Base-by-base conservation (phyloP, 1,140 invertebrate genomes). In the Leguminivora glycinivorella region DNA sequence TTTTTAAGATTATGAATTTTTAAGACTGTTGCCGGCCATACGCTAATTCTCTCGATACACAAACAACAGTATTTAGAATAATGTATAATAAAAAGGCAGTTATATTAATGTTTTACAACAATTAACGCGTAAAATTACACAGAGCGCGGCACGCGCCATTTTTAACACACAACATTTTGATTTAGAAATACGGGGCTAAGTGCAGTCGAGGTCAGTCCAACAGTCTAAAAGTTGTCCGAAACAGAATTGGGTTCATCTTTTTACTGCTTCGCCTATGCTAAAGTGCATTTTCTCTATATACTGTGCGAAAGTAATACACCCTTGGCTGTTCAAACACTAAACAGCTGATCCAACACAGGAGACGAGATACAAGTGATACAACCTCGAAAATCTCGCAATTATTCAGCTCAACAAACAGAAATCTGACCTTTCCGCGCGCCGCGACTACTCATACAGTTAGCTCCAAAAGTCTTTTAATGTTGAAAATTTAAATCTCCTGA, bases 1-100 rank as follows among this genome's bases (percentile, higher is more conserved):
- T n/a, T n/a, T n/a, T n/a, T n/a, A n/a, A n/a, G n/a, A n/a, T n/a
- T n/a, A n/a, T n/a, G n/a, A n/a, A n/a, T n/a, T n/a, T n/a, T n/a
- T n/a, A n/a, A n/a, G n/a, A n/a, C n/a, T n/a, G n/a, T n/a, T n/a
- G n/a, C n/a, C n/a, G n/a, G n/a, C n/a, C n/a, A n/a, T 69, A 70
- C 26, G 68, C 70, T 70, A 72, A 40, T 72, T 74, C 68, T 76
- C 69, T 74, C 70, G 68, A 70, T 69, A 70, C 31, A 70, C 29
- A 72, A 70, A 24, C 29, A 76, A 76, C 75, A 74, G 14, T 74
- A 70, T 67, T 71, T 63, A 63, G 25, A 63, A 63, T 31, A 63
- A 63, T 26, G 31, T 63, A 63, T 63, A 63, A 29, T 63, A 63
- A 60, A 60, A 63, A 63, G 58, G 58, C 58, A 63, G 58, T 63